Conservation (phyloP, 2,888 invertebrate genomes). For the Melangyna quadrimaculata region DNA sequence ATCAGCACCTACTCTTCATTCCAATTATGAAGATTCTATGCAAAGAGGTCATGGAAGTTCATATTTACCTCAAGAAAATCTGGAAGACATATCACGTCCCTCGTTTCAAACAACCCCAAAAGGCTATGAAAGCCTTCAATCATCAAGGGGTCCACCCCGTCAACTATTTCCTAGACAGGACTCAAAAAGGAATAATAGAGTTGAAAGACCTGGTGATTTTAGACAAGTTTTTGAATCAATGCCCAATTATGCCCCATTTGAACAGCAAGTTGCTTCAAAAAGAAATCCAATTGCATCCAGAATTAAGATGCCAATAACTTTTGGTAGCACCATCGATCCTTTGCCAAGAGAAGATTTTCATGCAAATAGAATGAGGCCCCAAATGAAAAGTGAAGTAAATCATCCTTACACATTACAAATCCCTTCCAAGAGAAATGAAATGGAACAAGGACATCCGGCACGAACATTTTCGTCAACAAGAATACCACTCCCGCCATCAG, state of each 20-base stretch:
- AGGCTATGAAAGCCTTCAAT: not conserved
- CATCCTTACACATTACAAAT: not conserved
- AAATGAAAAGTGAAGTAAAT: not conserved
- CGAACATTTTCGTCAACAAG: not conserved
- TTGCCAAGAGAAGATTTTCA: not conserved
- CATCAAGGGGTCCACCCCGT: not conserved
- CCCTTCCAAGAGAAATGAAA: not conserved
- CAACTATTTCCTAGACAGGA: not conserved
- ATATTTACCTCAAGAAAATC: not conserved
- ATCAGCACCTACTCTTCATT: not conserved
- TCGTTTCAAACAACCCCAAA: not conserved
- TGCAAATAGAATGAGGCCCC: not conserved
- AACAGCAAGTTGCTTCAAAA: constrained; percentile 19
- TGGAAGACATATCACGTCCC: not conserved
- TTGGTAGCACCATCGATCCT: not conserved
- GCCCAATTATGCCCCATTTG: constrained; percentile 45
- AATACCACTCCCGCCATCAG: not conserved
- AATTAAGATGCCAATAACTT: constrained; percentile 28
- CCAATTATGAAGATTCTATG: not conserved
- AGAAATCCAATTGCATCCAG: not conserved
- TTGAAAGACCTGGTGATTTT: constrained; percentile 35
- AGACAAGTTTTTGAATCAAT: constrained; percentile 22
- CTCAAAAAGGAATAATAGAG: too few species aligned
- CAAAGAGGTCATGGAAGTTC: not conserved
- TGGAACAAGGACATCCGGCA: not conserved